A percentile compares a stretch with the other conserved stretches of the same genome.
Evolutionary conservation across 2,797 vertebrate genomes (phyloP).

Genomic region (Calcarius lapponicus): DNA sequence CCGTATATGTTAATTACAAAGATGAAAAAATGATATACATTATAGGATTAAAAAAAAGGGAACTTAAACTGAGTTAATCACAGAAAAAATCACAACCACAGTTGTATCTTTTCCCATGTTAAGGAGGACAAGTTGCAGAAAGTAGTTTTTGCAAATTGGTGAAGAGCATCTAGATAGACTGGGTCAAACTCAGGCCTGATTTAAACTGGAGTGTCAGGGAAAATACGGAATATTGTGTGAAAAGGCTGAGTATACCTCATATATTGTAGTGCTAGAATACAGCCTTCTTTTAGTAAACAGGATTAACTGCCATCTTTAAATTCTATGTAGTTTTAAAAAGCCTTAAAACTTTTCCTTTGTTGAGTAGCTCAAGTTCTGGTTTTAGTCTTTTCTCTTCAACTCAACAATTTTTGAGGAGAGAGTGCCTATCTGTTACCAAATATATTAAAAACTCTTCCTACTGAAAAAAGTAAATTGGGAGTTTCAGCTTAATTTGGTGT

Average conservation of each 20-base stretch:
- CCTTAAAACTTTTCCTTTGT: neutral
- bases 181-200: neutral
- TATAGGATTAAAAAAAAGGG: neutral
- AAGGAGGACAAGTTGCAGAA: neutral
- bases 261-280: neutral
- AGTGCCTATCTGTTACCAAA: conserved; percentile 17
- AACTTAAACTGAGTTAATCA: neutral
- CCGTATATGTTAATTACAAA: neutral
- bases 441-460: neutral
- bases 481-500: conserved; percentile 18
- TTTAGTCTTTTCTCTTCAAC: conserved; percentile 42
- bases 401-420: conserved; percentile 28
- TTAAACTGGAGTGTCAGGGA: neutral
- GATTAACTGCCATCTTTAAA: conserved; percentile 37
- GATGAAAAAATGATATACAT: neutral
- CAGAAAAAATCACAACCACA: neutral
- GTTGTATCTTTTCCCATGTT: neutral
- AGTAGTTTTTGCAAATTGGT: neutral
- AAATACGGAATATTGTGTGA: neutral
- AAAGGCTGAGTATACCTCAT: neutral
- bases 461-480: neutral
- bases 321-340: conserved; percentile 5
- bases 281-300: neutral
- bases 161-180: neutral
- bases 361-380: conserved; percentile 29